phyloP scores from a whole-genome alignment of 2,888 invertebrate genomes.

The Ophion obscuratus region DNA sequence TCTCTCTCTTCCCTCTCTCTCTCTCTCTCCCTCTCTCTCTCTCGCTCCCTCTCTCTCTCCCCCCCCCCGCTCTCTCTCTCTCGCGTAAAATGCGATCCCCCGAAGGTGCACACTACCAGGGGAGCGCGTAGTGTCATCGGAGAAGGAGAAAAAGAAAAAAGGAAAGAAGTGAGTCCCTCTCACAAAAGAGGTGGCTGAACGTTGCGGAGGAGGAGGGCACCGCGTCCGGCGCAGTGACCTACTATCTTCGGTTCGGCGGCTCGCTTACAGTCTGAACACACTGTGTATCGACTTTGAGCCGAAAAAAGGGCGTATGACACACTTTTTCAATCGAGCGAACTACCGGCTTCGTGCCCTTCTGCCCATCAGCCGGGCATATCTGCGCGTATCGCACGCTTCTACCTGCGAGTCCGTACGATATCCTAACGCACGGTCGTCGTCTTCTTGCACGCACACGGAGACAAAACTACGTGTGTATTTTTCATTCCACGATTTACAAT shows the following conservation, averaged over 20 bases:
- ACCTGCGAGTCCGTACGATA: constrained; percentile 7
- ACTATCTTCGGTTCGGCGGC: constrained; percentile 82
- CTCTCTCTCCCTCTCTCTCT: too few species aligned
- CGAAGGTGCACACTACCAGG: constrained; percentile 60
- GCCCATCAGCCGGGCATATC: not conserved
- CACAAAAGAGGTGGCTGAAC: constrained; percentile 64
- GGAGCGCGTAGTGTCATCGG: constrained; percentile 31
- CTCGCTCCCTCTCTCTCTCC: too few species aligned
- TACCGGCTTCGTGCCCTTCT: constrained; percentile 4
- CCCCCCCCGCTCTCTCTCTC: not conserved
- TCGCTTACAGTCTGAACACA: constrained; percentile 65
- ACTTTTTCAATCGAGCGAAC: not conserved
- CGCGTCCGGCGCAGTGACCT: constrained; percentile 84
- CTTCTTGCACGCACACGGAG: constrained; percentile 26
- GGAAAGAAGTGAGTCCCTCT: constrained; percentile 18
- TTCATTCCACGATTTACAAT: constrained; percentile 65
- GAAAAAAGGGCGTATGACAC: constrained; percentile 17
- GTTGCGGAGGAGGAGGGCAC: constrained; percentile 79
- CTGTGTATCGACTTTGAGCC: constrained; percentile 10
- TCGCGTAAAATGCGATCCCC: constrained; percentile 35
- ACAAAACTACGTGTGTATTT: constrained; percentile 30
- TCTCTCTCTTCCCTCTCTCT: too few species aligned
- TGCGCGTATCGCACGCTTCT: constrained; percentile 12
- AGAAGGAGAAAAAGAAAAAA: constrained; percentile 61
- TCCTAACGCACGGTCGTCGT: constrained; percentile 46